Conservation (phyloP, 2,888 invertebrate genomes). For the Stenichneumon culpator region DNA sequence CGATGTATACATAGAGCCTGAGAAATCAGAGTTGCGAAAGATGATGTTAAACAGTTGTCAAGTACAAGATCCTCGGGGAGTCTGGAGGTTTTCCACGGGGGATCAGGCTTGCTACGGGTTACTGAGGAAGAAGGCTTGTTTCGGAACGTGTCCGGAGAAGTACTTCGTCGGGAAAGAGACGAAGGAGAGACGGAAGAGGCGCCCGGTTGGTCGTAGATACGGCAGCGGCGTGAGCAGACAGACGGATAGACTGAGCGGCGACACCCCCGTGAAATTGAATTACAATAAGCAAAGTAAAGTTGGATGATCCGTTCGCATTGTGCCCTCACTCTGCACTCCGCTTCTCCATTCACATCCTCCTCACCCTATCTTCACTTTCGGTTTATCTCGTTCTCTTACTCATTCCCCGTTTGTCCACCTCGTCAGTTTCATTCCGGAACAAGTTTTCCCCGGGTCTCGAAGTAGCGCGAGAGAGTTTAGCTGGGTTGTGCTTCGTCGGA, state of each 20-base stretch:
- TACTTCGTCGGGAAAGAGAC: conserved; percentile 59
- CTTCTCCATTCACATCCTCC: conserved; percentile 41
- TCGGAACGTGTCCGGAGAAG: neutral
- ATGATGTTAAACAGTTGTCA: conserved; percentile 82
- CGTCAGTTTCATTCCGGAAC: conserved; percentile 75
- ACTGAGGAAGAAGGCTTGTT: conserved; percentile 69
- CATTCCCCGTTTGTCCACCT: conserved; percentile 66
- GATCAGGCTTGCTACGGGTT: conserved; percentile 40
- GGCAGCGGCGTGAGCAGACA: conserved; percentile 45
- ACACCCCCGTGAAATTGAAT: conserved; percentile 82
- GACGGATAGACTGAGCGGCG: conserved; percentile 34
- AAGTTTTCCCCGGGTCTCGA: conserved; percentile 78
- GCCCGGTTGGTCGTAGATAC: conserved; percentile 19
- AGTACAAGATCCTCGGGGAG: conserved; percentile 74
- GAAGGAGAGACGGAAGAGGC: conserved; percentile 67
- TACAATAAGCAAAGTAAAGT: conserved; percentile 83
- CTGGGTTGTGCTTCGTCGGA: conserved; percentile 29
- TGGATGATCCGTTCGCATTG: conserved; percentile 82
- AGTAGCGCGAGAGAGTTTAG: conserved; percentile 72
- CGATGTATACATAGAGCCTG: neutral
- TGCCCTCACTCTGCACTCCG: conserved; percentile 77
- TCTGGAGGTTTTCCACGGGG: conserved; percentile 16
- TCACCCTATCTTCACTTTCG: conserved; percentile 42
- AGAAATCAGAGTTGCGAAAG: conserved; percentile 74
- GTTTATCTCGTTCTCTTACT: conserved; percentile 58